Evolutionary conservation across 2,888 invertebrate species (phyloP), one percentile per base, ranked within the genome.

Genomic region (Chymomyza caudatula): DNA sequence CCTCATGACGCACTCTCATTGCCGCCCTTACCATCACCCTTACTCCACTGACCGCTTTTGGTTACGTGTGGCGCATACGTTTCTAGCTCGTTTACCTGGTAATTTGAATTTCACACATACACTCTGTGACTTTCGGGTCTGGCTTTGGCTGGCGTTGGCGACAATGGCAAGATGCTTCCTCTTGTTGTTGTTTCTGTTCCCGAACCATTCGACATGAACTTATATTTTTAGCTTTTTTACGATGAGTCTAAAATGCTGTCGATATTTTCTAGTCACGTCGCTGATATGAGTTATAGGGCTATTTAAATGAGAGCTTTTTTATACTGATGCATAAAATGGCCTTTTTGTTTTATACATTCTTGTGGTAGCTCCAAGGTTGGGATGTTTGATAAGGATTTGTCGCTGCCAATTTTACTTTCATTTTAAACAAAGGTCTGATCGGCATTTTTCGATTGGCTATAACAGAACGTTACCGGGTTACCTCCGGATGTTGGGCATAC

Each of bases 41-140:
- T 58, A 69, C 56, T 37, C 59, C 57, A 73, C 65, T 75, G 73
- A 58, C 69, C 56, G 65, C 62, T 62, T 64, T 59, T 17, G 55
- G 25, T 65, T 67, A 86, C 82, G 83, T 85, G 86, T 82, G 76
- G 60, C 72, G 77, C 75, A 79, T 82, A 53, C 74, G 64, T 68
- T 74, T 77, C 65, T 60, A 62, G 59, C 77, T 78, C 68, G 73
- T 75, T 77, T 78, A 70, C 67, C 68, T 69, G 80, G 69, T 82
- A 85, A 82, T 86, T 82, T 85, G 60, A 82, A 86, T 86, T 86
- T 82, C 72, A 82, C 80, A 86, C 79, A 71, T 49, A 64, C 13
- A 57, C 17, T 37, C 29, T 37, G 29, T 37, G 29, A 11, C 29
- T 37, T 37, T 37, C 29, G 29, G 29, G 29, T 37, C 11, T 37